These are phyloP conservation scores for Cebus imitator DNA, from an alignment of 2,113 vertebrate genomes.

Conservation along the genomic window DNA sequence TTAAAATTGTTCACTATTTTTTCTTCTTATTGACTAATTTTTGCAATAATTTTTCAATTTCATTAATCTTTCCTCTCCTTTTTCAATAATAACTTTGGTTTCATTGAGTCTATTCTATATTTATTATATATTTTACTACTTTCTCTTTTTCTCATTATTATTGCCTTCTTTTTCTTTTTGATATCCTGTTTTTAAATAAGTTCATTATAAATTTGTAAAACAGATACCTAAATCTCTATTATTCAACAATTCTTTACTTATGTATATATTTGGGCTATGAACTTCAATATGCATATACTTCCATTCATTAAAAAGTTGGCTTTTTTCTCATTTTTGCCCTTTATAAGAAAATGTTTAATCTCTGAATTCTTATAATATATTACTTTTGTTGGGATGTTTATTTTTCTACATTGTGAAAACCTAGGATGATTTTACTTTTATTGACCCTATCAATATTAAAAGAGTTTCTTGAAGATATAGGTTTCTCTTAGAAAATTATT, in stretches of 20 bases:
- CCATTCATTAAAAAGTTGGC: not conserved
- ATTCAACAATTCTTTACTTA: not conserved
- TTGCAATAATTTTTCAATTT: not conserved
- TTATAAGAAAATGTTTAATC: not conserved
- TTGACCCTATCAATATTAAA: not conserved
- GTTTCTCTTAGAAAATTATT: not conserved
- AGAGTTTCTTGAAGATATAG: not conserved
- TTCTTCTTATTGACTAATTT: not conserved
- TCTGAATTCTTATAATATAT: not conserved
- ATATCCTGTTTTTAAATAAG: not conserved
- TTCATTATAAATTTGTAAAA: not conserved
- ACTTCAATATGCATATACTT: not conserved
- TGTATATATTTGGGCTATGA: not conserved
- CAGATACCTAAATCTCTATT: not conserved
- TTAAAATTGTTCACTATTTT: not conserved
- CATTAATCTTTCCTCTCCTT: not conserved
- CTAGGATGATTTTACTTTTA: not conserved
- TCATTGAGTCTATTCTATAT: not conserved
- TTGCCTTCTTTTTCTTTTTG: not conserved
- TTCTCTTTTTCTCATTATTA: not conserved
- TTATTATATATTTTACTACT: not conserved
- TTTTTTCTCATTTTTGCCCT: not conserved
- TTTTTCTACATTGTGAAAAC: not conserved
- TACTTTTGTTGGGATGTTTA: not conserved
- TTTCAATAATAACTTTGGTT: not conserved